Percentiles rank a stretch among this genome's conserved stretches.
phyloP scores from a whole-genome alignment of 2,888 invertebrate species.

The Lissonota sp. region DNA sequence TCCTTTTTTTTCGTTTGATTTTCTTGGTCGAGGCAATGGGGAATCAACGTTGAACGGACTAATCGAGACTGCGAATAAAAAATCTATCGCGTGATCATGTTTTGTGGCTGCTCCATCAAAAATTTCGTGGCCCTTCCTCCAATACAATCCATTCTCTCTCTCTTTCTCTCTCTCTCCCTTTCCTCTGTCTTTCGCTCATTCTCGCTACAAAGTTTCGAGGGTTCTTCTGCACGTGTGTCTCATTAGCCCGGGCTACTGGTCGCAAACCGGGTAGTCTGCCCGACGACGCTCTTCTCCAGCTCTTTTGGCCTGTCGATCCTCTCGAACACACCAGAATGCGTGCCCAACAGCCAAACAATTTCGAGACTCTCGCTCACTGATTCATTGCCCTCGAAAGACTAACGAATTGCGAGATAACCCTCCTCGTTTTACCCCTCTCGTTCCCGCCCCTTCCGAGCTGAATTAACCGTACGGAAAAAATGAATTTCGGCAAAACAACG shows the following conservation, averaged over 20 bases:
- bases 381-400: constrained; percentile 60
- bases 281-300: not conserved
- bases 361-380: constrained; percentile 44
- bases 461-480: constrained; percentile 41
- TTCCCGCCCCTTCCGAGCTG: constrained; percentile 1
- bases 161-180: constrained; percentile 23
- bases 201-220: constrained; percentile 62
- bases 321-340: constrained; percentile 22
- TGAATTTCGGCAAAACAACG: too few species aligned
- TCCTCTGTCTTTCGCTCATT: constrained; percentile 22
- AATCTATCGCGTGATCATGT: constrained; percentile 8
- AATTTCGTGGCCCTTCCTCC: constrained; percentile 23
- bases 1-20: not conserved
- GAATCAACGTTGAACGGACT: not conserved
- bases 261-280: constrained; percentile 57
- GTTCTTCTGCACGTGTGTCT: constrained; percentile 66
- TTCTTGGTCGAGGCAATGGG: not conserved
- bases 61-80: constrained; percentile 40
- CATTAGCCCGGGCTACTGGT: constrained; percentile 64
- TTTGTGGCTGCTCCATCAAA: constrained; percentile 24
- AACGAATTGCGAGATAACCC: constrained; percentile 63
- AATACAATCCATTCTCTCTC: constrained; percentile 29
- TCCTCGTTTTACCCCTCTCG: not conserved
- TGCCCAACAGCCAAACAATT: constrained; percentile 43
- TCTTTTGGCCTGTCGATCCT: constrained; percentile 56